A percentile compares a stretch with the other conserved stretches of the same genome.
Evolutionary conservation across 2,888 invertebrate species (phyloP).

Genomic region (Creontiades dilutus): DNA sequence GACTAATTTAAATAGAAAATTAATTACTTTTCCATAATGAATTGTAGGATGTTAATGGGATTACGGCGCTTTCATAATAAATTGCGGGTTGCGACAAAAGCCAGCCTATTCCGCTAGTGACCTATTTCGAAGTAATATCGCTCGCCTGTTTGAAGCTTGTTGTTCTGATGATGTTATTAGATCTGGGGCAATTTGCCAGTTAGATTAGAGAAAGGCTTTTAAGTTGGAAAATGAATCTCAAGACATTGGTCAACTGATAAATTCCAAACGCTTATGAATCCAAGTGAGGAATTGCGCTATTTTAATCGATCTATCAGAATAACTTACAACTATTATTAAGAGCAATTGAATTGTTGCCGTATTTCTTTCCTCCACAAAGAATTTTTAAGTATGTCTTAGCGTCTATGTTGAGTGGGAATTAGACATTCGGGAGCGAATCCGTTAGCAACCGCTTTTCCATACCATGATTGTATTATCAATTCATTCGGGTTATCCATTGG

Average conservation of each 20-base stretch:
- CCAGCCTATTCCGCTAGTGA: slow-evolving; percentile 25
- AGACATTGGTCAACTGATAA: not conserved
- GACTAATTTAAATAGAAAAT: slow-evolving; percentile 36
- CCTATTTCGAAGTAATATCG: slow-evolving; percentile 22
- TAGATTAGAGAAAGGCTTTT: not conserved
- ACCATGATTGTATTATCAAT: too few relatives aligned
- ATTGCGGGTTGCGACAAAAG: slow-evolving; percentile 18
- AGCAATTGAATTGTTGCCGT: too few relatives aligned
- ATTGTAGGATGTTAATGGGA: slow-evolving; percentile 23
- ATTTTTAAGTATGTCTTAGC: too few relatives aligned
- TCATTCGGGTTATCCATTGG: too few relatives aligned
- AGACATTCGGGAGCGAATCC: too few relatives aligned
- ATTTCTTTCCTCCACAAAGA: too few relatives aligned
- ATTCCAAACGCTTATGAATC: too few relatives aligned
- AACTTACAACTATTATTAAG: too few relatives aligned
- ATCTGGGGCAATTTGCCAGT: not conserved
- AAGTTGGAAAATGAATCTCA: not conserved
- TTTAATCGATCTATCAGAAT: too few relatives aligned
- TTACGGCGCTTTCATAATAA: slow-evolving; percentile 15
- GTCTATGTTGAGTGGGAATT: too few relatives aligned
- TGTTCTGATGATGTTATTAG: slow-evolving; percentile 3
- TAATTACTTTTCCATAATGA: slow-evolving; percentile 25
- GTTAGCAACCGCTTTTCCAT: too few relatives aligned
- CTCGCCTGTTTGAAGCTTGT: not conserved
- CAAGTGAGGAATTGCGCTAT: too few relatives aligned